Evolutionary conservation across 2,113 vertebrate species (phyloP).

Genomic region (Trogon melanurus): DNA sequence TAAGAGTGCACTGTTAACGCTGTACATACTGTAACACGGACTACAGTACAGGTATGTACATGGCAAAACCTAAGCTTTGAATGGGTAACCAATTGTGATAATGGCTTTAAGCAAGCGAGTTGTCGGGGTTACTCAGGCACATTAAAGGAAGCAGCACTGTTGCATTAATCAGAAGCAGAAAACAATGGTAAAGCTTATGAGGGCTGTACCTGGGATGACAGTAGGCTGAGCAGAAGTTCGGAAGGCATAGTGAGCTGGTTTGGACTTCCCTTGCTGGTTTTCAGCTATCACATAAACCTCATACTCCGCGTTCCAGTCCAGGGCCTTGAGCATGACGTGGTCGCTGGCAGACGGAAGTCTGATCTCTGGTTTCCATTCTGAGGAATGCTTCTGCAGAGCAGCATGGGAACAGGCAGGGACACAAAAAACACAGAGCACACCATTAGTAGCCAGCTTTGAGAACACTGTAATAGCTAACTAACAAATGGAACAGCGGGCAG

Average conservation of each 20-base stretch:
- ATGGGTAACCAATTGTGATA: slow-evolving; percentile 68
- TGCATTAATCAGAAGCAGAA: slow-evolving; percentile 77
- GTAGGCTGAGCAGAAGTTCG: slow-evolving; percentile 88
- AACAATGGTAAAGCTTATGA: not conserved
- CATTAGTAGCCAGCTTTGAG: not conserved
- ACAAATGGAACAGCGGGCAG: not conserved
- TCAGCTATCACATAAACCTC: slow-evolving; percentile 91
- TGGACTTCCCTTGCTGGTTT: slow-evolving; percentile 93
- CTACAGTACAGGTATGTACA: slow-evolving; percentile 29
- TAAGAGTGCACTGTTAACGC: not conserved
- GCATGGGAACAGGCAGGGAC: not conserved
- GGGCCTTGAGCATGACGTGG: slow-evolving; percentile 82
- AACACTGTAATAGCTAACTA: not conserved
- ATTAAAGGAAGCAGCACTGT: slow-evolving; percentile 69
- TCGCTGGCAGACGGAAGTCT: slow-evolving; percentile 86
- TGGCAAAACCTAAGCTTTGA: slow-evolving; percentile 64
- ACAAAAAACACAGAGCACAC: not conserved
- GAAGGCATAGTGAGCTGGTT: slow-evolving; percentile 85
- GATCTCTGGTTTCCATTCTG: slow-evolving; percentile 92
- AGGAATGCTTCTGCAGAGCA: slow-evolving; percentile 77
- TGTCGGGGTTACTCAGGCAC: slow-evolving; percentile 72
- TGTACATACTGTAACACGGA: not conserved
- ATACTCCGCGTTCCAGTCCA: slow-evolving; percentile 96
- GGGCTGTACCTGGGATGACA: slow-evolving; percentile 87
- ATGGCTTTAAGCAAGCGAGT: slow-evolving; percentile 80